Evolutionary conservation across 2,888 invertebrate genomes (phyloP).

Genomic region (Epinotia nisella): DNA sequence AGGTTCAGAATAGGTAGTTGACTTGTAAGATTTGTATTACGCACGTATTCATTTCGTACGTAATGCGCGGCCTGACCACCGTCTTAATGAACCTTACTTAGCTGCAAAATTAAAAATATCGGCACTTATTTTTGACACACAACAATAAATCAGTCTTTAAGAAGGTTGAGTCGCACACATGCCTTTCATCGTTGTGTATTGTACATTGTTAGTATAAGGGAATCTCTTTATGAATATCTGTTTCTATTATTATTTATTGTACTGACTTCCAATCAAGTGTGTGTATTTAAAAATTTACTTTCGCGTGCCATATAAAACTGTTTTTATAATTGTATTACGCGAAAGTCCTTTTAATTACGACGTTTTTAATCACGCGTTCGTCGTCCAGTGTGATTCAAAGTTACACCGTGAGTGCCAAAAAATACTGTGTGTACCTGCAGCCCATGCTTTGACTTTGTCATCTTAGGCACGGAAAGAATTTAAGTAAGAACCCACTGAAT

Average conservation of each 20-base stretch:
- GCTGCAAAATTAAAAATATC: not conserved
- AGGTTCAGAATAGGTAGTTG: too few species aligned
- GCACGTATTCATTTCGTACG: too few species aligned
- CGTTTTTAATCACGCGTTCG: not conserved
- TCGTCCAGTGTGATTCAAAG: not conserved
- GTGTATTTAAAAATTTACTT: constrained; percentile 18
- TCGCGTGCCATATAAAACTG: not conserved
- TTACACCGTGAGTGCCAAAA: not conserved
- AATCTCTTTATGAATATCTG: constrained; percentile 66
- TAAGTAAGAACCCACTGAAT: not conserved
- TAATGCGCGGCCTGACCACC: too few species aligned
- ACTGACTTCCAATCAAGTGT: constrained; percentile 26
- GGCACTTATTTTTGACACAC: constrained; percentile 50
- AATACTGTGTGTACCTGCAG: not conserved
- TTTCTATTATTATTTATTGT: constrained; percentile 49
- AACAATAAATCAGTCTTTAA: constrained; percentile 57
- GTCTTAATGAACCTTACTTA: not conserved
- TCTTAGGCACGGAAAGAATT: not conserved
- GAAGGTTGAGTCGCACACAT: constrained; percentile 64
- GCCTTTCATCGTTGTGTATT: constrained; percentile 75
- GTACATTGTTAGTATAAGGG: constrained; percentile 61
- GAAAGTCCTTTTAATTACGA: not conserved
- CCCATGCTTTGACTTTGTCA: not conserved
- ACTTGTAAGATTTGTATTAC: too few species aligned
- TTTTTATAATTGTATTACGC: not conserved